Evolutionary conservation across 1,140 invertebrate species (phyloP).

Genomic region (Ruditapes philippinarum): DNA sequence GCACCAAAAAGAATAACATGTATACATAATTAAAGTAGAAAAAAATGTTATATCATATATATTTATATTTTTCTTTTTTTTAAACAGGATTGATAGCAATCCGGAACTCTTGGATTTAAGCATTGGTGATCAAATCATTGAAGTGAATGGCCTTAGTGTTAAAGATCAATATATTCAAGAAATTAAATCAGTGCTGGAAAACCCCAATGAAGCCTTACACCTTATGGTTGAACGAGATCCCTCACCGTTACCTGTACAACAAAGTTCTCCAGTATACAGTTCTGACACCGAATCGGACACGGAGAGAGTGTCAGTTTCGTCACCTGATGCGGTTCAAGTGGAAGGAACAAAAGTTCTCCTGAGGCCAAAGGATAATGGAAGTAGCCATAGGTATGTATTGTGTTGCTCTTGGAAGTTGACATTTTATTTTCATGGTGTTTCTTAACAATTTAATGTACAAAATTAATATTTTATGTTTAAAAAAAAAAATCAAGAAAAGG

Average conservation of each 20-base stretch:
- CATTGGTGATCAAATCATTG: constrained; percentile 96
- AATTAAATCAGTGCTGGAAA: constrained; percentile 76
- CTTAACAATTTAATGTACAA: too few relatives aligned
- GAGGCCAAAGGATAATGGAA: constrained; percentile 87
- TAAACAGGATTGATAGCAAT: constrained; percentile 93
- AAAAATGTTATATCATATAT: too few relatives aligned
- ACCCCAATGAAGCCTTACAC: constrained; percentile 86
- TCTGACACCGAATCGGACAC: constrained; percentile 56
- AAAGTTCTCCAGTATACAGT: constrained; percentile 45
- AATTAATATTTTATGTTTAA: too few relatives aligned
- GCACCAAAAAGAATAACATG: too few relatives aligned
- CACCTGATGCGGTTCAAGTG: constrained; percentile 83
- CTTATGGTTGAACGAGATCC: constrained; percentile 96
- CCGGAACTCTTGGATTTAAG: constrained; percentile 93
- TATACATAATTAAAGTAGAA: too few relatives aligned
- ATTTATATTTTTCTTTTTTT: background rate
- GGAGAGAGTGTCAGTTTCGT: constrained; percentile 48
- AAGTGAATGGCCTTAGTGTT: constrained; percentile 96
- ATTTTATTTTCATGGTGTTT: too few relatives aligned
- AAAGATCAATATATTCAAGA: constrained; percentile 89
- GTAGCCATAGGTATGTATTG: constrained; percentile 77
- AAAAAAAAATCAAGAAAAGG: too few relatives aligned
- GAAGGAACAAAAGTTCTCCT: constrained; percentile 81
- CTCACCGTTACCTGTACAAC: constrained; percentile 88
- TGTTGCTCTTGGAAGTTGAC: too few relatives aligned